A percentile compares a stretch with the other conserved stretches of the same genome.
These are phyloP conservation scores for Mechanitis mazaeus DNA, from an alignment of 2,888 invertebrate genomes.

Conservation along the genomic window DNA sequence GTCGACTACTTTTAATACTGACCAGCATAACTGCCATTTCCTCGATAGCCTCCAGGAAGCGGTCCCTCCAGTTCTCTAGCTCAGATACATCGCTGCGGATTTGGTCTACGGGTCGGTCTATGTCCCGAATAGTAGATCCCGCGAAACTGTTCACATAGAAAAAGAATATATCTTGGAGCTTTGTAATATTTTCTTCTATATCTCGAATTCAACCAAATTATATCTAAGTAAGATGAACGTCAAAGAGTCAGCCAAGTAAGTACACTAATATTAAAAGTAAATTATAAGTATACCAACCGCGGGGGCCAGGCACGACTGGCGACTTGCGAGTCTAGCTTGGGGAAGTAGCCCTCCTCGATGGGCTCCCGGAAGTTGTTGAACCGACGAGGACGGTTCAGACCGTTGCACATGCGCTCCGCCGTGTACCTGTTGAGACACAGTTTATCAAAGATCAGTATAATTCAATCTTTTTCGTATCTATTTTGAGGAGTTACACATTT, in stretches of 20 bases:
- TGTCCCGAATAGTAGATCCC: conserved; percentile 69
- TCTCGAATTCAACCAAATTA: no score
- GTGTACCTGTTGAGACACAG: conserved; percentile 82
- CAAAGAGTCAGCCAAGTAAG: no score
- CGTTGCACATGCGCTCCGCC: conserved; percentile 84
- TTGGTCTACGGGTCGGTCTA: conserved; percentile 80
- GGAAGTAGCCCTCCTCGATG: conserved; percentile 88
- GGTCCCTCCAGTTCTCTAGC: conserved; percentile 82
- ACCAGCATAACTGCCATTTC: conserved; percentile 31
- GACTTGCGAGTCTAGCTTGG: conserved; percentile 87
- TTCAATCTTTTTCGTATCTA: no score
- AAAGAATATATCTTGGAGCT: neutral
- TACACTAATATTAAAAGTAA: no score
- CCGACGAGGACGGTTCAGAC: conserved; percentile 78
- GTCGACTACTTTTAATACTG: conserved; percentile 6
- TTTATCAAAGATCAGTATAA: neutral
- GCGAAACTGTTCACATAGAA: conserved; percentile 45
- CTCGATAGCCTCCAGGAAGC: conserved; percentile 81
- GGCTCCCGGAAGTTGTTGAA: conserved; percentile 81
- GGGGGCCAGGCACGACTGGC: conserved; percentile 86
- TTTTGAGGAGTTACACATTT: neutral
- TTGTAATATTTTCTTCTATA: no score
- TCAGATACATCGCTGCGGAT: conserved; percentile 79
- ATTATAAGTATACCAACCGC: conserved; percentile 50
- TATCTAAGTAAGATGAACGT: no score